Evolutionary conservation across 1,140 invertebrate species (phyloP).

Genomic region (Drosophila sturtevanti): DNA sequence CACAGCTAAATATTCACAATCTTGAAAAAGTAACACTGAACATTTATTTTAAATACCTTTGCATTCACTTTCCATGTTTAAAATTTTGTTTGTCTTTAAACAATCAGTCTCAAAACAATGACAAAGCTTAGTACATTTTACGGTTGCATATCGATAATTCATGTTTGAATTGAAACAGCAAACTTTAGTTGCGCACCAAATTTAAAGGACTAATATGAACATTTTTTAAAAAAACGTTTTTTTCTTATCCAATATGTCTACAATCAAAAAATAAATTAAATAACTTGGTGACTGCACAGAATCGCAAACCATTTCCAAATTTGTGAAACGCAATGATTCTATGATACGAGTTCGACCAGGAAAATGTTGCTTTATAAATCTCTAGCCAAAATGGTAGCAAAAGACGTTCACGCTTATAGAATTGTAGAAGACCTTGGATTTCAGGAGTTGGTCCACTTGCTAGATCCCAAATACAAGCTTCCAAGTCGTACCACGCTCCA

Average conservation of each 20-base stretch:
- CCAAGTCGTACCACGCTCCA: too few relatives aligned
- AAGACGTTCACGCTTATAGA: too few relatives aligned
- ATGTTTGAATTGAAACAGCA: not conserved
- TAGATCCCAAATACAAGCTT: too few relatives aligned
- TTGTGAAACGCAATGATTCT: not conserved
- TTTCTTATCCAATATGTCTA: not conserved
- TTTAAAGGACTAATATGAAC: not conserved
- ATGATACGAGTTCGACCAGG: not conserved
- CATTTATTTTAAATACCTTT: not conserved
- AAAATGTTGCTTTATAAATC: not conserved
- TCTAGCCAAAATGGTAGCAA: too few relatives aligned
- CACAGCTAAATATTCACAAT: not conserved
- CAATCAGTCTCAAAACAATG: not conserved
- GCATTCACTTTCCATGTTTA: not conserved
- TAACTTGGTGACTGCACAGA: constrained; percentile 1
- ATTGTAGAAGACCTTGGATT: too few relatives aligned
- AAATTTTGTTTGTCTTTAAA: not conserved
- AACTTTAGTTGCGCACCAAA: constrained; percentile 1
- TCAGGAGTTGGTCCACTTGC: too few relatives aligned
- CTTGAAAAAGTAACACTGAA: not conserved
- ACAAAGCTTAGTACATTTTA: too few relatives aligned
- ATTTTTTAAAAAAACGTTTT: not conserved
- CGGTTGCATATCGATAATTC: not conserved
- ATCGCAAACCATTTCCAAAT: not conserved
- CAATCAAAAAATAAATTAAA: not conserved